Evolutionary conservation across 2,888 invertebrate species (phyloP).

Genomic region (Seladonia tumulorum): DNA sequence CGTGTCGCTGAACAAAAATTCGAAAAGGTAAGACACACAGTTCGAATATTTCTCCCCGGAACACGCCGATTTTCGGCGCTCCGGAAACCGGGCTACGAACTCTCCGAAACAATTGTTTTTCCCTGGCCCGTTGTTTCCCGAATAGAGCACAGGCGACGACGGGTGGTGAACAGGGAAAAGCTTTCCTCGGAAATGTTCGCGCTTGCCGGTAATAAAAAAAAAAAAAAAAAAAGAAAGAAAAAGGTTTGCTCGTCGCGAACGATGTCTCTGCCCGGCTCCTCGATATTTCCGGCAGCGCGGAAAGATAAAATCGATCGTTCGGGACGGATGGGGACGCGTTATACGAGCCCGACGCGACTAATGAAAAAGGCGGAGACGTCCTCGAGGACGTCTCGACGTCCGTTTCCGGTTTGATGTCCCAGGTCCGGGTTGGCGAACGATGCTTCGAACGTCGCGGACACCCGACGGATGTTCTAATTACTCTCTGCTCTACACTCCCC

Average conservation of each 20-base stretch:
- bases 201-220: background rate
- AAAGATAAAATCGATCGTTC: background rate
- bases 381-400: background rate
- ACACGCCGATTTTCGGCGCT: background rate
- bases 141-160: background rate
- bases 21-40: slow-evolving; percentile 22
- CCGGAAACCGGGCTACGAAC: background rate
- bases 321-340: background rate
- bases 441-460: slow-evolving; percentile 30
- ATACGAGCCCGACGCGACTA: background rate
- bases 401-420: slow-evolving; percentile 3
- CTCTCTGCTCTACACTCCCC: background rate
- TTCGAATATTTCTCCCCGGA: background rate
- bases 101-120: background rate
- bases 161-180: slow-evolving; percentile 11
- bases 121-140: background rate
- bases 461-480: slow-evolving; percentile 62
- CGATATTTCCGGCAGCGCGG: background rate
- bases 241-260: background rate
- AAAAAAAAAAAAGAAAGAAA: background rate
- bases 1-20: slow-evolving; percentile 21
- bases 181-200: slow-evolving; percentile 12
- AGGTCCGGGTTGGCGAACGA: slow-evolving; percentile 17
- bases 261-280: background rate
- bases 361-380: background rate